Base-by-base conservation (phyloP, 53 echinoderm and acorn worm species). In the Actinopyga echinites region DNA sequence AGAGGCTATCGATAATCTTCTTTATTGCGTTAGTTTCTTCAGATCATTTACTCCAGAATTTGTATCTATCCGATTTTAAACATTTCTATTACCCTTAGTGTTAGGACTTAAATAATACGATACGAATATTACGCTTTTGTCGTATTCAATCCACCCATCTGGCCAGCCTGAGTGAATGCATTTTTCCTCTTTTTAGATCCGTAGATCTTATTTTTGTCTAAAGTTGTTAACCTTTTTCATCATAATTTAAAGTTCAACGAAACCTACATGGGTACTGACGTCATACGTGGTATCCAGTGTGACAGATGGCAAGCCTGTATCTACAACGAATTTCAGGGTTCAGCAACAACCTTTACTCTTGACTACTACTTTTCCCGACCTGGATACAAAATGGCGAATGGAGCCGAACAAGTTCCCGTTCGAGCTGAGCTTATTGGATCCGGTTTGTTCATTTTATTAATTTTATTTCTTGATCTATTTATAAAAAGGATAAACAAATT, bases 281-380 rank as follows among this genome's bases (percentile, higher is more conserved):
- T 65, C 42, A 64, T 91, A 22, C 66, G 93, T 24, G 93, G 93
- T 36, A 88, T 90, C 42, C 80, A 80, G 37, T 84, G 82, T 21
- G 82, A 93, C 34, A 88, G 87, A 58, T 93, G 93, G 93, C 85
- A 86, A 53, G 86, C 80, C 38, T 93, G 93, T 35, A 83, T 88
- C 82, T 89, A 89, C 73, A 71, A 85, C 23, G 88, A 91, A 68
- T 49, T 49, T 49, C 2, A 0, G 17, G 9, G 56, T n/a, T 13
- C 5, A 4, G 83, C 60, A 23, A 79, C 44, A 44, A 91, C 93
- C 5, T 88, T 82, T 36, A 45, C 56, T 20, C 57, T 88, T 11
- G 88, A 93, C 42, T 93, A 93, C 57, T 91, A 84, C 75, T 91
- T 93, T 77, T 84, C 90, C 13, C 15, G 85, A 34, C 90, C 93